Evolutionary conservation across 2,797 vertebrate species (phyloP).

Genomic region (Cirrhinus mrigala): DNA sequence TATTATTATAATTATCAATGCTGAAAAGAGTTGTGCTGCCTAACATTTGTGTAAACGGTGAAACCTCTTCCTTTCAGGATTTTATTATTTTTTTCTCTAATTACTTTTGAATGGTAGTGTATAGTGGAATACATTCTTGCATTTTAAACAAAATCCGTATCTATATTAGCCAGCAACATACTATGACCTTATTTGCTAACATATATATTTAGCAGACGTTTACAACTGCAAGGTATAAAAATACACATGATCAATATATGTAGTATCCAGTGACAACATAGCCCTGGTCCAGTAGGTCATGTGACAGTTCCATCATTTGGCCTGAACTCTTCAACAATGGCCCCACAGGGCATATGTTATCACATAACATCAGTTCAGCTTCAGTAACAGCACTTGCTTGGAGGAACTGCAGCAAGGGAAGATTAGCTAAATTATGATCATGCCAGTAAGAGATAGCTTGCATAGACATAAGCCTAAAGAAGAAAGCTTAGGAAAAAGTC

Average conservation of each 20-base stretch:
- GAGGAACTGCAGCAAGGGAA: neutral
- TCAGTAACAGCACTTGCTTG: neutral
- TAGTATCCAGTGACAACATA: neutral
- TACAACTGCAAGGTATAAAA: neutral
- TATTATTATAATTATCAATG: neutral
- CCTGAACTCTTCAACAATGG: neutral
- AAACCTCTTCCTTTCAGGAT: neutral
- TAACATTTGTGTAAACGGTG: neutral
- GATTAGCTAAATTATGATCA: neutral
- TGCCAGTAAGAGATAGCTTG: neutral
- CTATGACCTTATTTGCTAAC: neutral
- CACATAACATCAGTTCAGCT: constrained; percentile 9
- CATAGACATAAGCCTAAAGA: neutral
- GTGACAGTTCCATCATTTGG: neutral
- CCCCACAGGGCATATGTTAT: neutral
- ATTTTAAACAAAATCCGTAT: neutral
- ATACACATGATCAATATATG: neutral
- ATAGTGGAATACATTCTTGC: neutral
- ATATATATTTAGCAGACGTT: neutral
- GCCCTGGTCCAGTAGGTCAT: neutral
- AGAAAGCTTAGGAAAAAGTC: neutral
- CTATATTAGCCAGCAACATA: neutral
- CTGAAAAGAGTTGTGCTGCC: neutral
- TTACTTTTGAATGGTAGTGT: too few species aligned
- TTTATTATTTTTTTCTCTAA: too few species aligned